These are phyloP conservation scores for Microcebus lehilahytsara DNA, from an alignment of 2,113 vertebrate species.

Conservation along the genomic window DNA sequence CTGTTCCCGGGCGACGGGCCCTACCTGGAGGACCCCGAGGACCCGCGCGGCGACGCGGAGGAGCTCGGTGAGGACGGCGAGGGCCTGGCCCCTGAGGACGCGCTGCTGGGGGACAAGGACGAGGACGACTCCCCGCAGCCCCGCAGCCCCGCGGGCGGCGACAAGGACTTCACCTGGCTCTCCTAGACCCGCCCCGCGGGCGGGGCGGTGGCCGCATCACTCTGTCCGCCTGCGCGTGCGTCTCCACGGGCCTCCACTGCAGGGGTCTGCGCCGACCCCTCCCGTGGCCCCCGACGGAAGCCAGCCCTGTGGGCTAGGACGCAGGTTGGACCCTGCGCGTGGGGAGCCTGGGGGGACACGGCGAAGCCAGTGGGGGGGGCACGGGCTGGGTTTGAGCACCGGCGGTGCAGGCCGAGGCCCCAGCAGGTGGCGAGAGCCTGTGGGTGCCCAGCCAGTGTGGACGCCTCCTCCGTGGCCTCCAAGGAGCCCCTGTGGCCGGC, in stretches of 20 bases:
- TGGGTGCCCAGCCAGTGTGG: not conserved
- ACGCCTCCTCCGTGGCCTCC: not conserved
- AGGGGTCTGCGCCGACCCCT: not conserved
- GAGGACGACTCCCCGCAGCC: conserved; percentile 91
- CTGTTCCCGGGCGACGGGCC: conserved; percentile 90
- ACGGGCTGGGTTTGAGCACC: not conserved
- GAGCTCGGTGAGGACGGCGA: conserved; percentile 92
- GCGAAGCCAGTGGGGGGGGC: not conserved
- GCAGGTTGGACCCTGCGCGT: not conserved
- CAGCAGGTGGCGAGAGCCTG: not conserved
- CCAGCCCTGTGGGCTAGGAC: not conserved
- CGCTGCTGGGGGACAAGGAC: conserved; percentile 90
- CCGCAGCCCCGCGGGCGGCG: conserved; percentile 86
- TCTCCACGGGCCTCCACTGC: not conserved
- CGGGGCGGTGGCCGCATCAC: conserved; percentile 33
- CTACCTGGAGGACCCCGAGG: conserved; percentile 90
- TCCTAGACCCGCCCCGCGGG: conserved; percentile 86
- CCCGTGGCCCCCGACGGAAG: not conserved
- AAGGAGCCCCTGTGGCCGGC: not conserved
- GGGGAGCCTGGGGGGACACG: not conserved
- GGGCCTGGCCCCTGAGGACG: conserved; percentile 87
- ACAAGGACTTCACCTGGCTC: conserved; percentile 97
- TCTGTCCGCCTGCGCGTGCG: not conserved
- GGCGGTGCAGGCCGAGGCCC: not conserved
- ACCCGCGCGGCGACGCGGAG: conserved; percentile 86